phyloP scores from a whole-genome alignment of 2,888 invertebrate genomes.

The Drosophila affinis region DNA sequence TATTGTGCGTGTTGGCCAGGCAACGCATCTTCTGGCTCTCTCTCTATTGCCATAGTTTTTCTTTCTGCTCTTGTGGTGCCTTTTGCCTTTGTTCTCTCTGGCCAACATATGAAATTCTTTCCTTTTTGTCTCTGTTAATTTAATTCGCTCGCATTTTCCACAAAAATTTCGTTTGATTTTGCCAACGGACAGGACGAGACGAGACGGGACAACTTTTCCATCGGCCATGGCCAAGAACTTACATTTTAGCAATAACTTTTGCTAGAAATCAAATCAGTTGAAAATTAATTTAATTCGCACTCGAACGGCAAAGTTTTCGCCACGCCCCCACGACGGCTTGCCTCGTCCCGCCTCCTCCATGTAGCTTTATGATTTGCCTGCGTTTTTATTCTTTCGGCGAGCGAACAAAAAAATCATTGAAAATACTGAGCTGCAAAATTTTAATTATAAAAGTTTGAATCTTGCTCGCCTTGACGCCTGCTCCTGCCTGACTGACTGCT shows the following conservation, averaged over 20 bases:
- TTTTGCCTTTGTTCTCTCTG: constrained; percentile 14
- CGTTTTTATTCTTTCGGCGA: constrained; percentile 35
- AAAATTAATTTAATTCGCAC: constrained; percentile 78
- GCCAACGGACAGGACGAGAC: constrained; percentile 11
- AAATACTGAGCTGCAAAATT: constrained; percentile 65
- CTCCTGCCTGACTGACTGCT: constrained; percentile 25
- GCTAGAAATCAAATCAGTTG: constrained; percentile 72
- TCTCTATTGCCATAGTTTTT: constrained; percentile 28
- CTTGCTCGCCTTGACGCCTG: constrained; percentile 62
- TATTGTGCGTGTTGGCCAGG: constrained; percentile 55
- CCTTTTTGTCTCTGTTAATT: constrained; percentile 25
- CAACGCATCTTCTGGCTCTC: constrained; percentile 23
- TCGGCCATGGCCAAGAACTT: constrained; percentile 27
- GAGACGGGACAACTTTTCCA: constrained; percentile 32
- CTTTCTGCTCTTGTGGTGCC: constrained; percentile 5
- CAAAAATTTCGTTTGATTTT: constrained; percentile 34
- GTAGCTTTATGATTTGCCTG: constrained; percentile 66
- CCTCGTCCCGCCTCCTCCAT: constrained; percentile 8
- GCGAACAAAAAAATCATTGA: constrained; percentile 17
- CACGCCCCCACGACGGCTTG: not conserved
- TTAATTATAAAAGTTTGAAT: constrained; percentile 78
- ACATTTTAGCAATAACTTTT: constrained; percentile 56
- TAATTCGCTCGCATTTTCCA: constrained; percentile 38
- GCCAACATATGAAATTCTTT: constrained; percentile 34
- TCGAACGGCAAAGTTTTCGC: constrained; percentile 61